phyloP scores from a whole-genome alignment of 2,113 vertebrate genomes.

The Gallinago jamesoni region DNA sequence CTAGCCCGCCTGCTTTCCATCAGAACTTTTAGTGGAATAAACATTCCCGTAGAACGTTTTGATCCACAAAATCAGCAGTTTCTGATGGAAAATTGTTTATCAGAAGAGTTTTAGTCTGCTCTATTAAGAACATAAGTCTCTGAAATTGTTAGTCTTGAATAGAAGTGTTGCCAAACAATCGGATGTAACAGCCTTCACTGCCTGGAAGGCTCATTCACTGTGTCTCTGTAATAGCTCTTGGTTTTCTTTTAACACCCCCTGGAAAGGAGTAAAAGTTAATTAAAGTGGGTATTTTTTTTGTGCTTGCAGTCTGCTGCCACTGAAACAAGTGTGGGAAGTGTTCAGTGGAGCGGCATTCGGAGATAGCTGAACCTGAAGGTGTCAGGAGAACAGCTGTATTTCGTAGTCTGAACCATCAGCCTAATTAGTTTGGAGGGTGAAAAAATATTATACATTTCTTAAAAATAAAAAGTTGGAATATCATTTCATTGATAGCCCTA shows the following conservation, averaged over 20 bases:
- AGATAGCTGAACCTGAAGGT: background rate
- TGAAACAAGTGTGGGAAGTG: conserved; percentile 11
- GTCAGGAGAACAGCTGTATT: background rate
- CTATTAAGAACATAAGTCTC: conserved; percentile 52
- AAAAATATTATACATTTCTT: background rate
- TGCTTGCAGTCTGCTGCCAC: conserved; percentile 29
- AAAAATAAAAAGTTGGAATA: background rate
- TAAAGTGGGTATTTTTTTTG: conserved; percentile 50
- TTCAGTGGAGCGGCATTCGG: background rate
- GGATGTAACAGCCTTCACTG: conserved; percentile 24
- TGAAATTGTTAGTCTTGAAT: conserved; percentile 42
- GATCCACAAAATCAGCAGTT: conserved; percentile 56
- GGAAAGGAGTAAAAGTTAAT: conserved; percentile 67
- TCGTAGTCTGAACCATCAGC: background rate
- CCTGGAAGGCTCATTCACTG: conserved; percentile 31
- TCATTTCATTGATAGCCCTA: background rate
- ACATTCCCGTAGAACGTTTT: background rate
- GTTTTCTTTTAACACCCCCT: conserved; percentile 39
- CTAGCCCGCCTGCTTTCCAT: conserved; percentile 3
- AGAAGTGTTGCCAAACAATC: conserved; percentile 49
- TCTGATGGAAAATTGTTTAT: conserved; percentile 52
- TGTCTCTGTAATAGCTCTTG: conserved; percentile 41
- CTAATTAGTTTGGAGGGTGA: background rate
- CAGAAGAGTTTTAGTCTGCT: conserved; percentile 44
- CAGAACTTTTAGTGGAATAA: conserved; percentile 10